Conservation (phyloP, 1,140 invertebrate genomes). For the Caenorhabditis latens region DNA sequence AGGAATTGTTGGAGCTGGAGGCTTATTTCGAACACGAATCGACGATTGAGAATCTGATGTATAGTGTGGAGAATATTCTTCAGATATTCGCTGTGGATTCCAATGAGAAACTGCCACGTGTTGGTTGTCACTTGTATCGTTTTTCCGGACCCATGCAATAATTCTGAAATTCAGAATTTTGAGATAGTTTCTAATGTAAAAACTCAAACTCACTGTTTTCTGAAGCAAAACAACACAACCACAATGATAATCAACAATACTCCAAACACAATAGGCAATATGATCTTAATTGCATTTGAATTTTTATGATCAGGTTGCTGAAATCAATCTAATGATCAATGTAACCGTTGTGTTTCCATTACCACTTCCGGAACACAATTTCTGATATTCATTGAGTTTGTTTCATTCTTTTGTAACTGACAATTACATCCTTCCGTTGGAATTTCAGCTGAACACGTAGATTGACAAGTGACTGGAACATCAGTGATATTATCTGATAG, state of each 20-base stretch:
- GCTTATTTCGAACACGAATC: neutral
- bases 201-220: conserved; percentile 10
- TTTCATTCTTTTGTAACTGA: neutral
- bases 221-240: conserved; percentile 10
- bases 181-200: too few species aligned
- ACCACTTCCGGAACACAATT: conserved; percentile 17
- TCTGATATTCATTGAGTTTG: neutral
- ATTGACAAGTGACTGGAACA: conserved; percentile 30
- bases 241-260: conserved; percentile 5
- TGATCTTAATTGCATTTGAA: conserved; percentile 10
- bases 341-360: neutral
- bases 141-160: conserved; percentile 24
- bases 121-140: neutral
- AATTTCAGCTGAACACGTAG: neutral
- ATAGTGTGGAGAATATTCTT: neutral
- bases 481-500: neutral
- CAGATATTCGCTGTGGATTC: neutral
- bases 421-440: conserved; percentile 14
- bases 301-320: neutral
- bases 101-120: conserved; percentile 13
- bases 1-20: conserved; percentile 12
- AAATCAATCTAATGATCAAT: neutral
- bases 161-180: neutral
- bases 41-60: neutral
- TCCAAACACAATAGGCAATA: conserved; percentile 9